Base-by-base conservation (phyloP, 2,797 vertebrate species). In the Chiloscyllium punctatum region DNA sequence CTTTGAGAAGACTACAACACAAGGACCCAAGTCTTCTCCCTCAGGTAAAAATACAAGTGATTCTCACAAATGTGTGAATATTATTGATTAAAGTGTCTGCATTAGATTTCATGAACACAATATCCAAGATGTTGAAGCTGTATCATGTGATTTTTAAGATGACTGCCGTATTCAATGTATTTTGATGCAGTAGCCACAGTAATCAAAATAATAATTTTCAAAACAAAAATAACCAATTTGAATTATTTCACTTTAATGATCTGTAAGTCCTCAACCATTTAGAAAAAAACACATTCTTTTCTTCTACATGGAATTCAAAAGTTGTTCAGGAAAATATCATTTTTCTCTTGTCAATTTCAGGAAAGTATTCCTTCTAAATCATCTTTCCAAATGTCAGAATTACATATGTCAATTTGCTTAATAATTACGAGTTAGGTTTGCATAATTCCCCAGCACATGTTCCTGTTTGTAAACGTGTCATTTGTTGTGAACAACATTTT, bases 1-100 rank as follows among this genome's bases (percentile, higher is more conserved):
- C 98, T 4, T 96, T 99, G 69, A 97, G 95, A 96, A 98, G 97
- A 57, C 97, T 99, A 77, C 96, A 97, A 97, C 96, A 91, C 77
- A 96, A 96, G 74, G 69, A 97, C 66, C 98, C 98, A 0, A 0
- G 5, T 8, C 97, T 99, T 82, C 95, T 97, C 96, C 99, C 99
- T 90, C 99, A 99, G 98, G 98, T 99, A 96, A 77, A 96, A 72
- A n/a, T 23, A 88, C 21, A 71, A 90, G 53, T 25, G 18, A 15
- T 25, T 23, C 18, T n/a, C 42, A 42, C 6, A 92, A 42, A 68
- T 18, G 3, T 42, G 33, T 23, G 82, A 84, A 57, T 57, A 57
- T 57, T 57, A 1, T 88, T 88, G 86, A 53, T 30, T 30, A 62
- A 62, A 62, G 15, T 88, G 86, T 3, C 11, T 90, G 57, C n/a